A percentile compares a stretch with the other conserved stretches of the same genome.
These are phyloP conservation scores for Crossocerus cetratus DNA, from an alignment of 2,888 invertebrate species.

Conservation along the genomic window DNA sequence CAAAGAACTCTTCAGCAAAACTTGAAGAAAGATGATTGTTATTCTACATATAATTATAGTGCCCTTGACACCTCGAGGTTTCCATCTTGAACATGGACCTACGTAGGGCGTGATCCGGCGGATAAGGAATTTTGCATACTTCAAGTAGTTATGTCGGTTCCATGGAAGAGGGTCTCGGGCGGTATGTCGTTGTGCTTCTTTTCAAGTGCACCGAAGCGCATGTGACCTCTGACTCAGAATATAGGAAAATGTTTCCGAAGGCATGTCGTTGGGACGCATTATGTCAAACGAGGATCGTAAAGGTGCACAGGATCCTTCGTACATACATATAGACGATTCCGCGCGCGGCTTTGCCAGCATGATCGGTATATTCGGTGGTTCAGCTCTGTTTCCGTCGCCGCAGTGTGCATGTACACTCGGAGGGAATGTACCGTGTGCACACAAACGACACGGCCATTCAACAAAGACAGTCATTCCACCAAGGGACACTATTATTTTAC, in stretches of 20 bases:
- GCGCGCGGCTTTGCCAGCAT: neutral
- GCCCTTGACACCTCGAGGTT: neutral
- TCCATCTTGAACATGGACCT: neutral
- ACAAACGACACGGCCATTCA: neutral
- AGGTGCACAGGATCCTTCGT: conserved; percentile 24
- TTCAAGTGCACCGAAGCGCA: conserved; percentile 24
- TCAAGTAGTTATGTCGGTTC: conserved; percentile 23
- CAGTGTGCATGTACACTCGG: too few species aligned
- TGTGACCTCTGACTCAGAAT: conserved; percentile 47
- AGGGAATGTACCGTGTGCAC: too few species aligned
- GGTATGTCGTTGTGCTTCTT: conserved; percentile 38
- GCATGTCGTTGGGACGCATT: conserved; percentile 27
- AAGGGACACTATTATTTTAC: conserved; percentile 26
- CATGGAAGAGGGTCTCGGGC: conserved; percentile 31
- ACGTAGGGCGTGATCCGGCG: conserved; percentile 10
- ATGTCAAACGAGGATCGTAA: conserved; percentile 34
- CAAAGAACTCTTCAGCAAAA: too few species aligned
- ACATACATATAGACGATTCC: neutral
- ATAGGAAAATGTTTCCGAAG: conserved; percentile 41
- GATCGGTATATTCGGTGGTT: conserved; percentile 5
- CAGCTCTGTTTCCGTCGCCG: neutral
- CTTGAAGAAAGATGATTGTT: too few species aligned
- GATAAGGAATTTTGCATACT: conserved; percentile 42
- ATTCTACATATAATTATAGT: neutral
- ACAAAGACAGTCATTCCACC: conserved; percentile 15